These are phyloP conservation scores for Phyto melanocephala DNA, from an alignment of 2,888 invertebrate genomes.

Conservation along the genomic window DNA sequence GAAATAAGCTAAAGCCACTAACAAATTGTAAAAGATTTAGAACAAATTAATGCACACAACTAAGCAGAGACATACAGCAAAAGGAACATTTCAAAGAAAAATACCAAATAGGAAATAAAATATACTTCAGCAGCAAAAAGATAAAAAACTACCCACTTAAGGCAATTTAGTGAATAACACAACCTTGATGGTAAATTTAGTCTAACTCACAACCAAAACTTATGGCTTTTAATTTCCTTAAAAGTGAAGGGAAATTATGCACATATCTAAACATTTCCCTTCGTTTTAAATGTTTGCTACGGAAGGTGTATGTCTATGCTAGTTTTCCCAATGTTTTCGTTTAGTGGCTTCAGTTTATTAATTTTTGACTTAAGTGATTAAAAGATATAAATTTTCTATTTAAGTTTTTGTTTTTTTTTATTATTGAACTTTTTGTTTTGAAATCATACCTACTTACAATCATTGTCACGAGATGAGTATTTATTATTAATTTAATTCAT, in stretches of 20 bases:
- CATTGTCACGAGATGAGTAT: background rate
- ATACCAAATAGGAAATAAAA: no score
- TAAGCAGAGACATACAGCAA: background rate
- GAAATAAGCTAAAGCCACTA: background rate
- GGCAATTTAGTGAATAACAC: background rate
- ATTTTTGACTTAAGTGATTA: no score
- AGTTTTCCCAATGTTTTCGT: background rate
- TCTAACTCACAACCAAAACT: no score
- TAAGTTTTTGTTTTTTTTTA: background rate
- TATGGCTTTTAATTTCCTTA: no score
- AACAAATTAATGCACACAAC: background rate
- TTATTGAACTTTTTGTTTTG: background rate
- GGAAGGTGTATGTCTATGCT: background rate
- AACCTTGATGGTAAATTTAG: background rate
- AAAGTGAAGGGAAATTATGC: background rate
- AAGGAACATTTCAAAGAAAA: background rate
- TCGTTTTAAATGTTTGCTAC: background rate
- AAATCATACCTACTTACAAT: background rate
- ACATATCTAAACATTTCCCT: background rate
- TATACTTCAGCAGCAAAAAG: no score
- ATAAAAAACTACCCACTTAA: no score
- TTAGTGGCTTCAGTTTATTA: no score
- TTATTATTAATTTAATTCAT: constrained; percentile 18
- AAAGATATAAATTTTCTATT: no score
- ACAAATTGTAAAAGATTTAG: background rate